Percentiles rank a stretch among this genome's conserved stretches.
Conservation (phyloP, 2,113 vertebrate genomes). For the Saccopteryx bilineata region DNA sequence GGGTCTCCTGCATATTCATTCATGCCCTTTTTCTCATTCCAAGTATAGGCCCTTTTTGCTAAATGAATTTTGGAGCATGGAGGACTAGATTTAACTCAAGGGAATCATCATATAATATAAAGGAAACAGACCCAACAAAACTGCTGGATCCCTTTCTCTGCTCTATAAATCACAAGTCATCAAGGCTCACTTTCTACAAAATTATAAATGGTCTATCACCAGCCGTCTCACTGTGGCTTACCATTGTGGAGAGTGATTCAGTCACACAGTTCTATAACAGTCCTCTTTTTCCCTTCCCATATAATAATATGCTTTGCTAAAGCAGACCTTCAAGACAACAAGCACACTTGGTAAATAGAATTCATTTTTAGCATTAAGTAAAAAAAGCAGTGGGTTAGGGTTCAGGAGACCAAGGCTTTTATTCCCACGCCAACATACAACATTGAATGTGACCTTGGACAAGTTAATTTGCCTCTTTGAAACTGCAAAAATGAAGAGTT, state of each 20-base stretch:
- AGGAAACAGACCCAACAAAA: not conserved
- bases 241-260: not conserved
- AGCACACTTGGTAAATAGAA: not conserved
- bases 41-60: not conserved
- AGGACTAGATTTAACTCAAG: not conserved
- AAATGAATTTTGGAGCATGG: not conserved
- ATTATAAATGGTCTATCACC: not conserved
- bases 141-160: not conserved
- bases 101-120: not conserved
- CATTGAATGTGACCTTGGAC: not conserved
- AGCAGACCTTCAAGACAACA: not conserved
- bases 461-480: not conserved
- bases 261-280: not conserved
- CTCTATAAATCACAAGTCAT: constrained; percentile 16
- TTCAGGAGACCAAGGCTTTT: not conserved
- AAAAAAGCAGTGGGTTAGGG: not conserved
- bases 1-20: not conserved
- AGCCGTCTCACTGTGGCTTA: not conserved
- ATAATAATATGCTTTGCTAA: not conserved
- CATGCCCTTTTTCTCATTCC: not conserved
- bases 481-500: not conserved
- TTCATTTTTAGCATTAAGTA: not conserved
- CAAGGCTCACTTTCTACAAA: not conserved
- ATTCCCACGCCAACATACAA: not conserved
- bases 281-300: not conserved